A percentile compares a stretch with the other conserved stretches of the same genome.
Evolutionary conservation across 2,888 invertebrate species (phyloP).

Genomic region (Tipula vernalis): DNA sequence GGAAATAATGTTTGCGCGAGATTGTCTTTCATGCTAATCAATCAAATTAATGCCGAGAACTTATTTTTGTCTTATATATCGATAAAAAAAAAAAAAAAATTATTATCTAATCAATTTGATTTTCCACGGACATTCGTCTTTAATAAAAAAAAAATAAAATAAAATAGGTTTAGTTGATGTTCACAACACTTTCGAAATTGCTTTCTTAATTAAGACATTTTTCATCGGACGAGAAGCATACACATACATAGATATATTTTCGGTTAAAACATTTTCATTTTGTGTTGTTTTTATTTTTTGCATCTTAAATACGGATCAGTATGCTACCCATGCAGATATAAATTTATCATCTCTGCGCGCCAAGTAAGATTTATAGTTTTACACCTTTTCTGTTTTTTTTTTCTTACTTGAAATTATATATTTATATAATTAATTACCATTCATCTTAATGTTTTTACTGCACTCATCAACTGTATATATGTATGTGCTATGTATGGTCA

Average conservation of each 20-base stretch:
- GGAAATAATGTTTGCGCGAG: background rate
- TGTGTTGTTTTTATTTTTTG: background rate
- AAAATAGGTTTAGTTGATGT: background rate
- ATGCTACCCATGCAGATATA: background rate
- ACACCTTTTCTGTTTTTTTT: background rate
- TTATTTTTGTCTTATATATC: background rate
- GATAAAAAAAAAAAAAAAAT: background rate
- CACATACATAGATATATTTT: too few species aligned
- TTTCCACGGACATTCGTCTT: background rate
- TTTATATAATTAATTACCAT: background rate
- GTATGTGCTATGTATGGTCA: background rate
- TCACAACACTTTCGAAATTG: background rate
- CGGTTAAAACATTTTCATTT: background rate
- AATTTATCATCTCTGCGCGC: background rate
- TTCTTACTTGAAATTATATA: background rate
- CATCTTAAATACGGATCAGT: background rate
- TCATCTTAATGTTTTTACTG: background rate
- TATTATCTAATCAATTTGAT: background rate
- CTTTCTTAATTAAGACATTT: background rate
- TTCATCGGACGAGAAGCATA: background rate
- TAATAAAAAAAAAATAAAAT: too few species aligned
- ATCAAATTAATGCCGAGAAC: background rate
- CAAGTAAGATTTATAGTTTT: background rate
- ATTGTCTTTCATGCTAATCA: background rate
- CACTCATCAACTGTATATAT: background rate